phyloP scores from a whole-genome alignment of 2,797 vertebrate species.

The Microcaecilia unicolor region DNA sequence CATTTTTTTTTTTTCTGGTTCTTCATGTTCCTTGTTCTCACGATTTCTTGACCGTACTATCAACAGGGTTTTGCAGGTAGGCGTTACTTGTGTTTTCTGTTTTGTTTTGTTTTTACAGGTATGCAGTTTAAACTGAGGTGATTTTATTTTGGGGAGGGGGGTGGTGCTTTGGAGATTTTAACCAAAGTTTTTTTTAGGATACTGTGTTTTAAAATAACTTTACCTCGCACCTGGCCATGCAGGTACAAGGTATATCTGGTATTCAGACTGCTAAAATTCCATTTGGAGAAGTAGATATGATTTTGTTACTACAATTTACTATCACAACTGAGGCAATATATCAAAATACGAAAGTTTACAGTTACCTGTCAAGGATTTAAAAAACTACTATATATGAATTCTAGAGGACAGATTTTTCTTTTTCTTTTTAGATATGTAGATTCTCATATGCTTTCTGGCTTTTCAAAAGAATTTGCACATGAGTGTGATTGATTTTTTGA shows the following conservation, averaged over 20 bases:
- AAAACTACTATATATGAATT: conserved; percentile 15
- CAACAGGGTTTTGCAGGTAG: conserved; percentile 74
- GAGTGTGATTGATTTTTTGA: conserved; percentile 38
- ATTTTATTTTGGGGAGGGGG: neutral
- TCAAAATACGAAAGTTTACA: conserved; percentile 51
- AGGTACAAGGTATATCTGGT: conserved; percentile 55
- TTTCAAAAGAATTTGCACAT: neutral
- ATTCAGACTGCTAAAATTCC: conserved; percentile 41
- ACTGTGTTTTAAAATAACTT: too few relatives aligned
- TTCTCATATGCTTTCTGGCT: too few relatives aligned
- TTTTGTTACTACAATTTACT: too few relatives aligned
- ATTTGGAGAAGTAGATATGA: conserved; percentile 9
- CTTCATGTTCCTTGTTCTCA: conserved; percentile 66
- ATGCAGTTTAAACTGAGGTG: conserved; percentile 17
- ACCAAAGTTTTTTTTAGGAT: conserved; percentile 11
- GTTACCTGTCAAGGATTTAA: conserved; percentile 56
- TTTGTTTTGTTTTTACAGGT: conserved; percentile 19
- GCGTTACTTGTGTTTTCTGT: conserved; percentile 48
- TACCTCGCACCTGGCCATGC: conserved; percentile 50
- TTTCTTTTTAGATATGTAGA: too few relatives aligned
- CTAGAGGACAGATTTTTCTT: conserved; percentile 1
- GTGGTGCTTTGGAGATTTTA: neutral
- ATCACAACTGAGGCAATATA: too few relatives aligned
- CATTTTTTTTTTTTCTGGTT: conserved; percentile 56
- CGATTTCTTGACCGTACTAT: conserved; percentile 69